These are phyloP conservation scores for Nineta flava DNA, from an alignment of 2,888 invertebrate species.

Conservation along the genomic window DNA sequence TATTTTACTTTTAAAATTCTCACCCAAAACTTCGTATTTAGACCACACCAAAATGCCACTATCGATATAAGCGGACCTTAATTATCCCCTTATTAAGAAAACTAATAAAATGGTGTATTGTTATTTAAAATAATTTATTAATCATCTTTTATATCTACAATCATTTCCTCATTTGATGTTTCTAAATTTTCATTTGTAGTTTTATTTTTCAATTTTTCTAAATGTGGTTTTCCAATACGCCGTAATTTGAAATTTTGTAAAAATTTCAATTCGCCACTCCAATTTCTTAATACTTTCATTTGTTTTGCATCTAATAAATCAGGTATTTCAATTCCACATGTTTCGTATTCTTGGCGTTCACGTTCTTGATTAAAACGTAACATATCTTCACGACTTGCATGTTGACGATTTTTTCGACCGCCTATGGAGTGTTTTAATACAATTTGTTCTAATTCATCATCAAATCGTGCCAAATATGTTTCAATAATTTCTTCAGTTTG, in stretches of 20 bases:
- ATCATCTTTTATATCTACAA: not conserved
- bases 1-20: no score
- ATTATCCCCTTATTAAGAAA: no score
- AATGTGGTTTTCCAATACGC: constrained; percentile 20
- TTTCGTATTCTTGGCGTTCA: constrained; percentile 57
- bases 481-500: constrained; percentile 42
- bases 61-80: no score
- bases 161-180: not conserved
- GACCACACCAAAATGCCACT: no score
- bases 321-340: constrained; percentile 66
- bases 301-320: constrained; percentile 45
- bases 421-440: constrained; percentile 61
- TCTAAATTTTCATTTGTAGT: not conserved
- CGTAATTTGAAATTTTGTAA: constrained; percentile 49
- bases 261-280: constrained; percentile 51
- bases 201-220: not conserved
- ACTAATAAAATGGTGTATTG: no score
- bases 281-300: constrained; percentile 39
- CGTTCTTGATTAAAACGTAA: constrained; percentile 59
- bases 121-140: not conserved
- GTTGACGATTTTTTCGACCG: constrained; percentile 56
- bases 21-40: no score
- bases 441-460: constrained; percentile 67
- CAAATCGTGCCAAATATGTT: constrained; percentile 45
- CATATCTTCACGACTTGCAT: constrained; percentile 63